phyloP scores from a whole-genome alignment of 2,797 vertebrate species.

The Zenarchopterus dispar region DNA sequence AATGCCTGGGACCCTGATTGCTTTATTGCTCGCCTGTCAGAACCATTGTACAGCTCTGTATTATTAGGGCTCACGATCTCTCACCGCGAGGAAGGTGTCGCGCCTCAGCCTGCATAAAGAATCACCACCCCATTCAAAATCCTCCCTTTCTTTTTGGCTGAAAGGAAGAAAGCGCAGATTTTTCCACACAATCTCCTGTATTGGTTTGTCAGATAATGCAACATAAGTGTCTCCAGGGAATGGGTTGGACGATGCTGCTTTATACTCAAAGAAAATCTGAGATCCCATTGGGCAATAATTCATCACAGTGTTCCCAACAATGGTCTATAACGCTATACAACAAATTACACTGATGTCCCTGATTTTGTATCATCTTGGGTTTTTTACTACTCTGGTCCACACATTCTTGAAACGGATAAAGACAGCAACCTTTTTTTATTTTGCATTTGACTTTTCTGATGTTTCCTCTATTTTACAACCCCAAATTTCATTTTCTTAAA shows the following conservation, averaged over 20 bases:
- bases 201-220: constrained; percentile 81
- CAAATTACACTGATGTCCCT: constrained; percentile 53
- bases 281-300: constrained; percentile 68
- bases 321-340: constrained; percentile 46
- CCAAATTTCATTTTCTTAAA: neutral
- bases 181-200: constrained; percentile 77
- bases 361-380: constrained; percentile 44
- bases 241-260: constrained; percentile 64
- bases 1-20: constrained; percentile 86
- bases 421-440: constrained; percentile 1
- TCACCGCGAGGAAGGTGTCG: constrained; percentile 82
- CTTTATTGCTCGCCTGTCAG: constrained; percentile 86
- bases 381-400: constrained; percentile 11
- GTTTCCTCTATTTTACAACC: constrained; percentile 25
- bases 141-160: constrained; percentile 77
- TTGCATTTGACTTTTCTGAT: constrained; percentile 4
- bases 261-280: constrained; percentile 69
- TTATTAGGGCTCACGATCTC: constrained; percentile 85
- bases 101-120: constrained; percentile 82
- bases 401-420: neutral
- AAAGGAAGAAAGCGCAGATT: constrained; percentile 78
- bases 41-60: constrained; percentile 84
- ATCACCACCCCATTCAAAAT: constrained; percentile 81
- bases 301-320: constrained; percentile 59
- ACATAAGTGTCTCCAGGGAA: constrained; percentile 76